Evolutionary conservation across 1,140 invertebrate genomes (phyloP).

Genomic region (Aphaenogaster floridana): DNA sequence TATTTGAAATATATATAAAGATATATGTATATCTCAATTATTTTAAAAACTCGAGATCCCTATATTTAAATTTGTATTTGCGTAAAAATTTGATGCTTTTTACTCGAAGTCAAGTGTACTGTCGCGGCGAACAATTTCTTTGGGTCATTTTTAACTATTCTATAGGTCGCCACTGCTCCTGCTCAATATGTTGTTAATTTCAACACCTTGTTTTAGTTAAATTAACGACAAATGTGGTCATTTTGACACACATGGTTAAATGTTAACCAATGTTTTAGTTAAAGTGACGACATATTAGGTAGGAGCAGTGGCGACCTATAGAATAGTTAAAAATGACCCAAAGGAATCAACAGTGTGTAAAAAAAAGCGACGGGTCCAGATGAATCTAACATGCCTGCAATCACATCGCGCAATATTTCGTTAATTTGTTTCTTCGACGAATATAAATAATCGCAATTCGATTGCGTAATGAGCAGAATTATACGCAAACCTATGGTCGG

Average conservation of each 20-base stretch:
- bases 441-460: slow-evolving; percentile 65
- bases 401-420: not conserved
- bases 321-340: too few species aligned
- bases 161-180: too few species aligned
- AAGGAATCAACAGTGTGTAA: too few species aligned
- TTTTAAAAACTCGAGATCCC: not conserved
- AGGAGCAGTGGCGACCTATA: too few species aligned
- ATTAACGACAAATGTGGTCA: too few species aligned
- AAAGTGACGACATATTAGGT: too few species aligned
- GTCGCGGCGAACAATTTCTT: too few species aligned
- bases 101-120: not conserved
- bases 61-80: not conserved
- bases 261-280: too few species aligned
- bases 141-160: too few species aligned
- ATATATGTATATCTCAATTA: not conserved
- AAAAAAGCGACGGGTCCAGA: not conserved
- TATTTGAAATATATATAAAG: not conserved
- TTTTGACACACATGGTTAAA: too few species aligned
- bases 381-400: slow-evolving; percentile 15
- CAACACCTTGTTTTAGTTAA: too few species aligned
- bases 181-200: too few species aligned
- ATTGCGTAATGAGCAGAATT: slow-evolving; percentile 60
- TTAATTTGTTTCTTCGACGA: not conserved
- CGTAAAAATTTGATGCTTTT: not conserved
- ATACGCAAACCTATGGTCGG: not conserved